Percentiles rank a stretch among this genome's conserved stretches.
Evolutionary conservation across 2,888 invertebrate genomes (phyloP).

Genomic region (Apotomis capreana): DNA sequence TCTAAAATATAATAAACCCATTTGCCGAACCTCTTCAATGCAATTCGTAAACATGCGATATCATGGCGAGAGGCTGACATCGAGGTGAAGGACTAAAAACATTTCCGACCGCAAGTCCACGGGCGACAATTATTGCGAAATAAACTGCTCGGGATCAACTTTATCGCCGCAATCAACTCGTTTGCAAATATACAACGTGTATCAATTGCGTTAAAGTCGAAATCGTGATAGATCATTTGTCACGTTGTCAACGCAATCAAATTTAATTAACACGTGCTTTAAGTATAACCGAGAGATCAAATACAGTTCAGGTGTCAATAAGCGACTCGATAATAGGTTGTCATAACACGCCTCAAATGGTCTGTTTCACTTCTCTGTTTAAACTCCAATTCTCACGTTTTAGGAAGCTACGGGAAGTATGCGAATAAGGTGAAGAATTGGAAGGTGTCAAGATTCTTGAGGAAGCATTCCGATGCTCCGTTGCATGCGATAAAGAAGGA

Average conservation of each 20-base stretch:
- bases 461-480: slow-evolving; percentile 84
- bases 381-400: slow-evolving; percentile 49
- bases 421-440: slow-evolving; percentile 85
- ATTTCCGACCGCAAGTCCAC: slow-evolving; percentile 33
- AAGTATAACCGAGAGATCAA: slow-evolving; percentile 41
- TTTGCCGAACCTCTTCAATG: slow-evolving; percentile 18
- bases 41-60: slow-evolving; percentile 31
- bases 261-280: slow-evolving; percentile 28
- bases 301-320: slow-evolving; percentile 48
- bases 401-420: slow-evolving; percentile 84
- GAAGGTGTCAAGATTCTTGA: slow-evolving; percentile 87
- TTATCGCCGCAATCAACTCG: slow-evolving; percentile 21
- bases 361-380: neutral
- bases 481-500: slow-evolving; percentile 76
- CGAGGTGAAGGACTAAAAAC: slow-evolving; percentile 34
- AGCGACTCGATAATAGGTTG: slow-evolving; percentile 53
- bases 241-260: slow-evolving; percentile 29
- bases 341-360: slow-evolving; percentile 45
- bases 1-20: slow-evolving; percentile 23
- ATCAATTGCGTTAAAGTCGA: neutral
- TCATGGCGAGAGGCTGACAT: slow-evolving; percentile 32
- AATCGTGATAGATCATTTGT: slow-evolving; percentile 1
- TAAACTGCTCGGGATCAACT: slow-evolving; percentile 19
- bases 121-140: slow-evolving; percentile 25
- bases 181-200: slow-evolving; percentile 8